Percentiles rank a stretch among this genome's conserved stretches.
Evolutionary conservation across 1,140 invertebrate species (phyloP).

Genomic region (Physella acuta): DNA sequence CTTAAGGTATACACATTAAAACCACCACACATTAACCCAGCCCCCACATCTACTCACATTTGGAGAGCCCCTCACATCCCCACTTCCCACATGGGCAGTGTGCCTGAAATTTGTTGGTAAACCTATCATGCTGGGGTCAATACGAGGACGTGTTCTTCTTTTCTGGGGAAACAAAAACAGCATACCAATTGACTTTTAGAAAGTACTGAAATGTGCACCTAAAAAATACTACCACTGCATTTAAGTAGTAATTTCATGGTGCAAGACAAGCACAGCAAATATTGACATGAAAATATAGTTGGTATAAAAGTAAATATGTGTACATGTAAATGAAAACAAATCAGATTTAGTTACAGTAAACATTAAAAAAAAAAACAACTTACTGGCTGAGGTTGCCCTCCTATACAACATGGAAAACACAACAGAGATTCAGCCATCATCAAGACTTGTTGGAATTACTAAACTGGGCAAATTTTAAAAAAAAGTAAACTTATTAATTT

Average conservation of each 20-base stretch:
- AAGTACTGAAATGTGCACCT: too few relatives aligned
- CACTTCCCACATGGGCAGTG: conserved; percentile 87
- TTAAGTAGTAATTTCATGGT: too few relatives aligned
- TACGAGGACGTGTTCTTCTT: conserved; percentile 71
- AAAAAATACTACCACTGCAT: too few relatives aligned
- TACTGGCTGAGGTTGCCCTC: conserved; percentile 44
- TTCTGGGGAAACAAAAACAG: conserved; percentile 42
- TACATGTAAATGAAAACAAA: not conserved
- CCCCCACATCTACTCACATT: too few relatives aligned
- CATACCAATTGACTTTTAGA: too few relatives aligned
- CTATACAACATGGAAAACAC: conserved; percentile 43
- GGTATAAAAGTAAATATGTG: not conserved
- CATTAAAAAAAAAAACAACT: conserved; percentile 18
- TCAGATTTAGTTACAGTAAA: not conserved
- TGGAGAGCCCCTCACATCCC: conserved; percentile 62
- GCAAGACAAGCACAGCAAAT: too few relatives aligned
- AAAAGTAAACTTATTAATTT: too few relatives aligned
- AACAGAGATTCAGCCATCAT: conserved; percentile 36
- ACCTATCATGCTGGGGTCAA: conserved; percentile 91
- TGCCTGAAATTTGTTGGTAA: conserved; percentile 89
- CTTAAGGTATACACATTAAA: too few relatives aligned
- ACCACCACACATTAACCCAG: too few relatives aligned
- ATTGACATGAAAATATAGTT: not conserved
- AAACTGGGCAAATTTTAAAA: too few relatives aligned
- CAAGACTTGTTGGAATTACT: too few relatives aligned